Evolutionary conservation across 2,113 vertebrate genomes (phyloP), one percentile per base, ranked within the genome.

Genomic region (Pomatostomus ruficeps): DNA sequence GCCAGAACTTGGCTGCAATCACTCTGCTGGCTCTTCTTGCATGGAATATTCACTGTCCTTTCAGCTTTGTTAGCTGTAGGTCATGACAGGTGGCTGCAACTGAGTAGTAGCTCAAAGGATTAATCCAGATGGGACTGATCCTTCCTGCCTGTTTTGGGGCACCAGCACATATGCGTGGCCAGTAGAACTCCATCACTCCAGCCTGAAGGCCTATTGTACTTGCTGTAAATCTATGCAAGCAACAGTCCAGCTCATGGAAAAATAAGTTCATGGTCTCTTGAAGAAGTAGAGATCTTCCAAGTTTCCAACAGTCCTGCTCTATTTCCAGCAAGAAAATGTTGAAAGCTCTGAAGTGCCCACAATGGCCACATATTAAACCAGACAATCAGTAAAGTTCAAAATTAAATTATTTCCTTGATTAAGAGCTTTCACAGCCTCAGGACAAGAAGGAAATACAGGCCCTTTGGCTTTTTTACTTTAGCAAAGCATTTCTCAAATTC

Each of bases 141-240:
- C 49, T 89, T 66, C 22, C 75, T 66, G 38, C 43, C 40, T 5
- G 1, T 59, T 62, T 81, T 11, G 8, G 29, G 15, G 7, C 26
- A 48, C 16, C 12, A 46, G 29, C 0, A 0, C 20, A n/a, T 18
- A 14, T 12, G 6, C 7, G 21, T 2, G 5, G 31, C 36, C 17
- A 26, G 28, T 36, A 59, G 85, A 92, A 82, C 15, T 36, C 36
- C 49, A 7, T 31, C 29, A 6, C 38, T 79, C 40, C 78, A 42
- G 17, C 23, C 75, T 38, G 45, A 68, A 91, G 45, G n/a, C n/a
- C n/a, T 67, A 20, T 25, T 58, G 31, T 10, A 33, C 17, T 86
- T 70, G 12, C 65, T 89, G n/a, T 79, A 89, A 54, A 76, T 57
- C 78, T 36, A 21, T 8, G 17, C 7, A 33, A 52, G 29, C 19